Evolutionary conservation across 2,797 vertebrate genomes (phyloP).

Genomic region (Megaceryle alcyon): DNA sequence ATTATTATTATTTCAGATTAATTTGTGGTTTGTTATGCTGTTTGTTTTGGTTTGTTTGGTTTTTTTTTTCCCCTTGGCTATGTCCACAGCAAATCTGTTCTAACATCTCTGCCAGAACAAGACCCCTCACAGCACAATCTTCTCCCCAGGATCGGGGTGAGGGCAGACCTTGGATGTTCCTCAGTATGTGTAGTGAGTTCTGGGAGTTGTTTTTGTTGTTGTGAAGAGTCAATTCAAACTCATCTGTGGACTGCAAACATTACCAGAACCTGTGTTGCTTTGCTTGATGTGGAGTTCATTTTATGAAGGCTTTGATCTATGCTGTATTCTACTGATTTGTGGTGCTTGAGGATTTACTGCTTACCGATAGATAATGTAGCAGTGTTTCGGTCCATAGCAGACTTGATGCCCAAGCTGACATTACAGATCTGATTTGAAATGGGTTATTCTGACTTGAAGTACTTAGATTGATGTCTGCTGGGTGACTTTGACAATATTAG

Average conservation of each 20-base stretch:
- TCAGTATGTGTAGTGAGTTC: neutral
- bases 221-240: neutral
- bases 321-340: neutral
- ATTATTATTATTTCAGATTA: neutral
- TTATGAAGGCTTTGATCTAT: neutral
- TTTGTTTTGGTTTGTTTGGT: too few relatives aligned
- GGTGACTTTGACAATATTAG: neutral
- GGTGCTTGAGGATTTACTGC: neutral
- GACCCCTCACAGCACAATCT: neutral
- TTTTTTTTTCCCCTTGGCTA: neutral
- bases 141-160: neutral
- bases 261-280: neutral
- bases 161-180: neutral
- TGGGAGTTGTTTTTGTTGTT: neutral
- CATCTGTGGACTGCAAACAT: neutral
- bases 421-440: neutral
- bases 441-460: neutral
- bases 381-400: neutral
- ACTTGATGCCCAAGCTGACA: neutral
- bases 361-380: neutral
- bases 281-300: neutral
- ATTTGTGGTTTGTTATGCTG: accelerated
- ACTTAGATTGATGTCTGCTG: neutral
- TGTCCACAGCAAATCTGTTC: neutral
- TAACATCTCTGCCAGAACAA: neutral